Conservation (phyloP, 2,888 invertebrate genomes). For the Diaprepes abbreviatus region DNA sequence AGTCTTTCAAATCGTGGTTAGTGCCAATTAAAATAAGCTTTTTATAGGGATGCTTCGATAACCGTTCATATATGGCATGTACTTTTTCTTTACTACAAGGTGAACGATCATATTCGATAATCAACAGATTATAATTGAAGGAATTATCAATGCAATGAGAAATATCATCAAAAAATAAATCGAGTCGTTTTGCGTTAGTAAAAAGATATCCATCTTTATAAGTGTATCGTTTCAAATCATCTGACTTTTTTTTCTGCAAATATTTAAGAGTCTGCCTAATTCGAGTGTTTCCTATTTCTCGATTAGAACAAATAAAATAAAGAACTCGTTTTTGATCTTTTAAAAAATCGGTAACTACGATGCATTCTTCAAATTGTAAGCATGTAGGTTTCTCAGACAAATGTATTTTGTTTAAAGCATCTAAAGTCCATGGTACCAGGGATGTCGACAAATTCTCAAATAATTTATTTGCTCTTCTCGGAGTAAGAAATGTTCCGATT, state of each 20-base stretch:
- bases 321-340: not conserved
- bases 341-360: not conserved
- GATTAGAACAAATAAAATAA: not conserved
- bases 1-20: not conserved
- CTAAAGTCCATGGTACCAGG: not conserved
- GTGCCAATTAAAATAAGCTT: slow-evolving; percentile 11
- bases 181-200: not conserved
- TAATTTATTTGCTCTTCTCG: not conserved
- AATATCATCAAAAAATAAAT: not conserved
- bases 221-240: not conserved
- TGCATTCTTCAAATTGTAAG: not conserved
- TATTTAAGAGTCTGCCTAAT: not conserved
- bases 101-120: not conserved
- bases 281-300: not conserved
- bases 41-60: not conserved
- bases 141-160: not conserved
- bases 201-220: not conserved
- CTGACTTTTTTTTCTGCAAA: not conserved
- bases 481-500: slow-evolving; percentile 16
- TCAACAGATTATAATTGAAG: not conserved
- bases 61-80: not conserved
- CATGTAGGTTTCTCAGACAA: not conserved
- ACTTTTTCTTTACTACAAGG: not conserved
- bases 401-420: not conserved
- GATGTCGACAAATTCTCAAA: not conserved